phyloP scores from a whole-genome alignment of 2,888 invertebrate genomes.

The Limnephilus marmoratus region DNA sequence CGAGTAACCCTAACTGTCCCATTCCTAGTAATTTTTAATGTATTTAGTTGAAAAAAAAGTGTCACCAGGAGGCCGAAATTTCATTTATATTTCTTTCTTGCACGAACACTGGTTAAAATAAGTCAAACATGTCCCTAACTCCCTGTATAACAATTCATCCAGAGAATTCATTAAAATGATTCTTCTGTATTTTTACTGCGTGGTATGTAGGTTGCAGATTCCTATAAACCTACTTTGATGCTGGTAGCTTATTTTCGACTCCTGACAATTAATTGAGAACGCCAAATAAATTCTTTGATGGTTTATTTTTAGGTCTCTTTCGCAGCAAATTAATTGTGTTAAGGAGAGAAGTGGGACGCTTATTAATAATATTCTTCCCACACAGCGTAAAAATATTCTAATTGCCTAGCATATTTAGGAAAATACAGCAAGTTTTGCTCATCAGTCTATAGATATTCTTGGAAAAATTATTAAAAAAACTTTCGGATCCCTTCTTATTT shows the following conservation, averaged over 20 bases:
- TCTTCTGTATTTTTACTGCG: too few relatives aligned
- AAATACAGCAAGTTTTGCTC: neutral
- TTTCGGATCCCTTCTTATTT: neutral
- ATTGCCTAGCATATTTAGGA: neutral
- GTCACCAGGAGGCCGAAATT: too few relatives aligned
- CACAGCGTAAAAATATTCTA: neutral
- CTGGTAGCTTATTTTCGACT: neutral
- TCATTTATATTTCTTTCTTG: too few relatives aligned
- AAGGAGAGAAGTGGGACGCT: neutral
- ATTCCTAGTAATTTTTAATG: too few relatives aligned
- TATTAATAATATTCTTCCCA: neutral
- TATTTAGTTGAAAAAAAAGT: too few relatives aligned
- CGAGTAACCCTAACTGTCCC: too few relatives aligned
- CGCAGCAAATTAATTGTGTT: neutral
- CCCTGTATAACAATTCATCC: too few relatives aligned
- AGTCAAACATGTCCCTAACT: too few relatives aligned
- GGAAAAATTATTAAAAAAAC: neutral
- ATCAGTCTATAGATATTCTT: neutral
- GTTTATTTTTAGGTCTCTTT: neutral
- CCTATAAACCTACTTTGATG: neutral
- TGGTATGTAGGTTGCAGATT: too few relatives aligned
- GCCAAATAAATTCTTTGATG: neutral
- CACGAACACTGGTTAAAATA: too few relatives aligned
- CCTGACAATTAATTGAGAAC: neutral
- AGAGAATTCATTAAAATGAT: too few relatives aligned